Base-by-base conservation (phyloP, 2,113 vertebrate species). In the Catharus bicknelli region DNA sequence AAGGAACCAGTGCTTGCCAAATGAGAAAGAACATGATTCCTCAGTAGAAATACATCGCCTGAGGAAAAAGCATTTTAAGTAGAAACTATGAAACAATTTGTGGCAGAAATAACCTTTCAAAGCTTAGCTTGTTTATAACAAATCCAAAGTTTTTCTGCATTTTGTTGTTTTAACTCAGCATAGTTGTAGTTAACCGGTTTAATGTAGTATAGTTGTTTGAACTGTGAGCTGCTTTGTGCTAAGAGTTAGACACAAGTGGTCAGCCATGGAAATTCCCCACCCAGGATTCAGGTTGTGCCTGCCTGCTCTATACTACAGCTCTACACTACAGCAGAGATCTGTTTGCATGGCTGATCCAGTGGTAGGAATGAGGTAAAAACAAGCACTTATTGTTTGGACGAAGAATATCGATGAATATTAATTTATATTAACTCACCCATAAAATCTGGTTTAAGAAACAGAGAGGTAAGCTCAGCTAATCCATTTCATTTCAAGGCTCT, bases 401-500 rank as follows among this genome's bases (percentile, higher is more conserved):
- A 90, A 84, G 40, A 51, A 47, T 34, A 59, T 21, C 0, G 1
- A 47, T 43, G 32, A 86, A 20, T 51, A 51, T 48, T 82, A 72
- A 13, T 88, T 85, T 50, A 36, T 47, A 86, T 74, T 74, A 91
- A 70, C 29, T 74, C 43, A 77, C 32, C 20, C 42, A 69, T 16
- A 59, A 91, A 79, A 90, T n/a, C n/a, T 86, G 51, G 12, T 11
- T 63, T 63, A 77, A 76, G 81, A 81, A 92, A 86, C 23, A 32
- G 72, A 81, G 57, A 69, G 38, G 47, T 36, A 57, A 80, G 0
- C 15, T 90, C 53, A 61, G 34, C 38, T 73, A 66, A 73, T 29
- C 38, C 18, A 58, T 47, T 76, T 62, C 14, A 27, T 85, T 80
- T 55, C 80, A 70, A 68, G 85, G 67, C 59, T 90, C 30, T 70